phyloP scores from a whole-genome alignment of 2,888 invertebrate genomes.

The Plemyria rubiginata region DNA sequence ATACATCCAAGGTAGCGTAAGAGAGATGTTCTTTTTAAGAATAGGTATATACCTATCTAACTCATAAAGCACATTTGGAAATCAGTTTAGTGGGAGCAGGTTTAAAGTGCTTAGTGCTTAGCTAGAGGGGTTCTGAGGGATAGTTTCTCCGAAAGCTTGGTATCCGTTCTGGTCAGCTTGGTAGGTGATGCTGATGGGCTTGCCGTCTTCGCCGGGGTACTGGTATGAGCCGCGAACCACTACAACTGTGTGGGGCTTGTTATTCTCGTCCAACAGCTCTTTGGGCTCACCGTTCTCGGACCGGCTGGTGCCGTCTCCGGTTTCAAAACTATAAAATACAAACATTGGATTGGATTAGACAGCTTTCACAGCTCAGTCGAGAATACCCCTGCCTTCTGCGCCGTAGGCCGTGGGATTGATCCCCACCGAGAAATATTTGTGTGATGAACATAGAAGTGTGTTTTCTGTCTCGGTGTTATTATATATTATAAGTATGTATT shows the following conservation, averaged over 20 bases:
- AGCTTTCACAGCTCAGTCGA: no score
- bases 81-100: conserved; percentile 14
- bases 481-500: no score
- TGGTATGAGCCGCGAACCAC: conserved; percentile 85
- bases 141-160: conserved; percentile 85
- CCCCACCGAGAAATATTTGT: no score
- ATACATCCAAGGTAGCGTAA: background rate
- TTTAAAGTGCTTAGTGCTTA: conserved; percentile 42
- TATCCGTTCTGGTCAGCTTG: conserved; percentile 87
- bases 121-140: conserved; percentile 81
- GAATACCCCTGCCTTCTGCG: no score
- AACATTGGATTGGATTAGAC: no score
- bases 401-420: no score
- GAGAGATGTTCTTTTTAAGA: background rate
- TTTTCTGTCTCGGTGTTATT: no score
- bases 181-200: conserved; percentile 80
- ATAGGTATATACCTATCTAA: no score
- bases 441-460: no score
- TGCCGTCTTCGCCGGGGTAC: conserved; percentile 84
- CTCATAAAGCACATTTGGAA: conserved; percentile 8
- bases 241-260: conserved; percentile 82
- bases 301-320: conserved; percentile 81
- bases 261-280: conserved; percentile 80
- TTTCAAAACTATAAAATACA: conserved; percentile 62
- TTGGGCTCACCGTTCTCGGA: conserved; percentile 80